Conservation (phyloP, 2,113 vertebrate species). For the Echinops telfairi region DNA sequence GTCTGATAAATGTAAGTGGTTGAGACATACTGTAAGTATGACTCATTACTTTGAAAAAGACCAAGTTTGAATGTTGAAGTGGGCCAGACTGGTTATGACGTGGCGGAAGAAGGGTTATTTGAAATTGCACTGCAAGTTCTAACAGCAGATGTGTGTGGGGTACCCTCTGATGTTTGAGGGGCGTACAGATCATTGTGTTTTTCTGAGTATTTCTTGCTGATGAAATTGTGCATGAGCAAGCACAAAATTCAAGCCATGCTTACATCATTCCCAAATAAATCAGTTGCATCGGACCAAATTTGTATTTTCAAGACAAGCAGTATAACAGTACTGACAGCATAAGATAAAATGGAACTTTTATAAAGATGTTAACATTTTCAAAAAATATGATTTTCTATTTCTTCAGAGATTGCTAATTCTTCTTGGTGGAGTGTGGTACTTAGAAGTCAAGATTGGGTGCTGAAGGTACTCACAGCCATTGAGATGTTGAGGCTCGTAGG, state of each 20-base stretch:
- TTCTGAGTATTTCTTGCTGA: not conserved
- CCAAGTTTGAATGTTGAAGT: not conserved
- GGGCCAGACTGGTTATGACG: not conserved
- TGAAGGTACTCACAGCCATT: not conserved
- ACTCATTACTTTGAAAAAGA: not conserved
- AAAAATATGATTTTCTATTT: not conserved
- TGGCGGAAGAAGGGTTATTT: no score
- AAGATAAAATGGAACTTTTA: not conserved
- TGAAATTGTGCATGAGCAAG: not conserved
- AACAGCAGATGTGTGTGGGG: not conserved
- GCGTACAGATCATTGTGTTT: not conserved
- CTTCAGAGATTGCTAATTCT: not conserved
- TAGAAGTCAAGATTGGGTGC: not conserved
- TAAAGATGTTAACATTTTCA: not conserved
- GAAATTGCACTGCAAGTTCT: not conserved
- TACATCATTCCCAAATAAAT: not conserved
- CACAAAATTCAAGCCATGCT: not conserved
- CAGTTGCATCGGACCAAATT: not conserved
- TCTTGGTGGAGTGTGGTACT: not conserved
- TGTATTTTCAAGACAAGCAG: slow-evolving; percentile 9
- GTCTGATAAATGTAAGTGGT: not conserved
- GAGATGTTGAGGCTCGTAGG: not conserved
- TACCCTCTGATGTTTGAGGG: not conserved
- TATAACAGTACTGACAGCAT: not conserved
- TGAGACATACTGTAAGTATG: not conserved